phyloP scores from a whole-genome alignment of 2,113 vertebrate species.

The Dolichotis patagonum region DNA sequence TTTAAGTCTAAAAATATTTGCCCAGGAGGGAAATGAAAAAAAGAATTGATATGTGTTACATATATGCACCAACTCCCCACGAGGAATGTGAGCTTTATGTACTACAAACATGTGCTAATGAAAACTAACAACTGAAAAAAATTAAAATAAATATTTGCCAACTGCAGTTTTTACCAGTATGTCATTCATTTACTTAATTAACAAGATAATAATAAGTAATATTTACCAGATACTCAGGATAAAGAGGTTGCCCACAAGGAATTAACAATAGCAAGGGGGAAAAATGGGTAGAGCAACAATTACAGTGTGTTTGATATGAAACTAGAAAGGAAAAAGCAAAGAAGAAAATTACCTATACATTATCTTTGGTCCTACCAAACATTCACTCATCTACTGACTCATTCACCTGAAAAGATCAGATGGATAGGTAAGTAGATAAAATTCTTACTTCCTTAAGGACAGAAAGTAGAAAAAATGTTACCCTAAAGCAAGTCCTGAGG shows the following conservation, averaged over 20 bases:
- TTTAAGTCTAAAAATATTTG: conserved; percentile 12
- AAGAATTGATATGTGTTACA: background rate
- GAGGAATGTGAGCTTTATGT: background rate
- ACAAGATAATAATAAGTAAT: background rate
- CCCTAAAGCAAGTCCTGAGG: background rate
- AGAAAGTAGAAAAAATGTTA: background rate
- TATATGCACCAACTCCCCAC: background rate
- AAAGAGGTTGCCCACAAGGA: background rate
- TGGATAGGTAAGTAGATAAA: background rate
- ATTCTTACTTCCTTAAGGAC: background rate
- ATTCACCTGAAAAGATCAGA: background rate
- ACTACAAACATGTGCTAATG: background rate
- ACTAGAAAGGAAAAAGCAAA: background rate
- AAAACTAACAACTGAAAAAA: background rate
- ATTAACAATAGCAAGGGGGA: background rate
- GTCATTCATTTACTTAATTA: conserved; percentile 1
- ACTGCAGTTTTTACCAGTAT: background rate
- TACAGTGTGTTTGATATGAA: background rate
- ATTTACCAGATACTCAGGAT: background rate
- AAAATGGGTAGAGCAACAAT: background rate
- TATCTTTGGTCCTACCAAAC: background rate
- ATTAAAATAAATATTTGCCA: background rate
- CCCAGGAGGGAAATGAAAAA: background rate
- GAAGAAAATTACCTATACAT: background rate
- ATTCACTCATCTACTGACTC: background rate